Evolutionary conservation across 2,113 vertebrate species (phyloP).

Genomic region (Himantopus leucocephalus): DNA sequence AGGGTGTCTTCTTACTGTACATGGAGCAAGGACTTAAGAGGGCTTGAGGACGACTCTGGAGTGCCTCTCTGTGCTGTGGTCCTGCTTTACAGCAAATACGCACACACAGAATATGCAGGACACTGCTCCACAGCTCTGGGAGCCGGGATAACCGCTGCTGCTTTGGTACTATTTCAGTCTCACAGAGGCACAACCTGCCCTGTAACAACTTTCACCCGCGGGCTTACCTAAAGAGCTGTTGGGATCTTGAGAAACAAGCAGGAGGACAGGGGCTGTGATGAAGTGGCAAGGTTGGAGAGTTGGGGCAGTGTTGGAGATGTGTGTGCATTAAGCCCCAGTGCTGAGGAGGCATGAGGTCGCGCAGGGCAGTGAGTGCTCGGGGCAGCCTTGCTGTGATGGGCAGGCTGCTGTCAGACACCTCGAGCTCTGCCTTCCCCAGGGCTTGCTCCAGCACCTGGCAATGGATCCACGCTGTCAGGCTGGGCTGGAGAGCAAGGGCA

Average conservation of each 20-base stretch:
- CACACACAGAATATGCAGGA: neutral
- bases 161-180: neutral
- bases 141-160: accelerated
- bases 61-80: neutral
- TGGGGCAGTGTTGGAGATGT: neutral
- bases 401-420: neutral
- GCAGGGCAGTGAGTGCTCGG: neutral
- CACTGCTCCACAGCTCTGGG: neutral
- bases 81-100: neutral
- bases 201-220: neutral
- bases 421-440: neutral
- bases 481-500: neutral
- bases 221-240: neutral
- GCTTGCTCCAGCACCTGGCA: neutral
- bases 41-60: neutral
- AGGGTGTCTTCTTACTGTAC: neutral
- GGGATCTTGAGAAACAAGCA: neutral
- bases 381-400: neutral
- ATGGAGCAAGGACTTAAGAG: neutral
- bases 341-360: neutral
- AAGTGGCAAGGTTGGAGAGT: neutral
- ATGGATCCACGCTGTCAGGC: neutral
- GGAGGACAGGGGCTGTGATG: neutral
- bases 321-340: neutral
- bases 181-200: neutral